Evolutionary conservation across 2,888 invertebrate genomes (phyloP), one percentile per base, ranked within the genome.

Genomic region (Drosophila maculinotata): DNA sequence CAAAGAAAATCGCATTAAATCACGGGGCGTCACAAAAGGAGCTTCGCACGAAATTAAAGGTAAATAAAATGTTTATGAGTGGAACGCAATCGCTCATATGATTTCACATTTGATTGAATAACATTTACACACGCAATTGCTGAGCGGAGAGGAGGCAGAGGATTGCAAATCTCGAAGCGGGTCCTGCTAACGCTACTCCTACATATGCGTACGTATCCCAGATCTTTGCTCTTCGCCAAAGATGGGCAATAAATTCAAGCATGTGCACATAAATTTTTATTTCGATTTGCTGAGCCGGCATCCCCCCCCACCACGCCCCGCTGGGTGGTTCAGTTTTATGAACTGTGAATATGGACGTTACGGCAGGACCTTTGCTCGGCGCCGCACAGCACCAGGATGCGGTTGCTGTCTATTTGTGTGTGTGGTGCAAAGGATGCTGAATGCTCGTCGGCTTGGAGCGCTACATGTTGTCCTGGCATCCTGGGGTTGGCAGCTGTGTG

Each of bases 191-290:
- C 36, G 31, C 35, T 56, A 20, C 41, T 39, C 15, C 20, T 35
- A 39, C 48, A 41, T 14, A 33, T 47, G 25, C 44, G 20, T 45
- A 20, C 8, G n/a, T 7, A 33, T 30, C 10, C 33, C 1, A 15
- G n/a, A 35, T 25, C 30, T 17, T 42, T 12, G 52, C n/a, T 54
- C 33, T 47, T 41, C 26, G 39, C 14, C 64, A 54, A 64, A 64
- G 64, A 66, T 31, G 65, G 76, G 83, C 83, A 82, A 82, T 87
- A 82, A 87, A 82, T 82, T 87, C 83, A 87, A 87, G 74, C 86
- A 82, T 82, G 83, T 87, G 86, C 88, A 82, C 86, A 82, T 87
- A 76, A 82, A 85, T 87, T 87, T 87, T 87, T 82, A 82, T 82
- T 87, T 87, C 70, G 86, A 87, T 87, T 82, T 82, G 76, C 66